Conservation (phyloP, 1,140 invertebrate species). For the Drosophila aff. region DNA sequence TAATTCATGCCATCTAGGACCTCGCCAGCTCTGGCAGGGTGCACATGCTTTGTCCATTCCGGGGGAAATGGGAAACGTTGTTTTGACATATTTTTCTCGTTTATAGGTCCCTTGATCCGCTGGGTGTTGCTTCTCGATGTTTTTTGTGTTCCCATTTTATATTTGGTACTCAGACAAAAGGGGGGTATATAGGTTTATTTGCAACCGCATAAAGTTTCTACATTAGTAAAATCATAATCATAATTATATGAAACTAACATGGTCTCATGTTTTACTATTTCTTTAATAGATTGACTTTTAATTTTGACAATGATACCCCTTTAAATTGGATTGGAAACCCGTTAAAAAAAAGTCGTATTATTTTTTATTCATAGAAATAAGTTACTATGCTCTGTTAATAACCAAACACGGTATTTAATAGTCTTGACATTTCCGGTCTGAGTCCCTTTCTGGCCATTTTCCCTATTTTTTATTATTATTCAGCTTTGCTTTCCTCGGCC, state of each 20-base stretch:
- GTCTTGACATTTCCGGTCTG: background rate
- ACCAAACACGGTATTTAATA: background rate
- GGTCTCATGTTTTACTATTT: background rate
- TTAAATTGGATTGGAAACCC: too few species aligned
- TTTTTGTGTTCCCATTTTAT: constrained; percentile 20
- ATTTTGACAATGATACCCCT: too few species aligned
- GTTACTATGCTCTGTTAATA: background rate
- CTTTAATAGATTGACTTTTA: background rate
- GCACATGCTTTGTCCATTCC: constrained; percentile 78
- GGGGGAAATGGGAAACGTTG: constrained; percentile 61
- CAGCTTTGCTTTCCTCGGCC: constrained; percentile 12
- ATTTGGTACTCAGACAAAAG: background rate
- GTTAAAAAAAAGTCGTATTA: too few species aligned
- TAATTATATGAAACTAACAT: background rate
- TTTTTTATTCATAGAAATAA: background rate
- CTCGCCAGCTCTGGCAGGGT: constrained; percentile 40
- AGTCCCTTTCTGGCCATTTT: background rate
- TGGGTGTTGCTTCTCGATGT: constrained; percentile 39
- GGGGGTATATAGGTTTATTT: constrained; percentile 6
- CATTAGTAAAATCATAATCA: background rate
- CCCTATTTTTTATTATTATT: constrained; percentile 9
- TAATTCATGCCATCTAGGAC: constrained; percentile 73
- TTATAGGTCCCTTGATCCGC: constrained; percentile 46
- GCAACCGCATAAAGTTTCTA: background rate
- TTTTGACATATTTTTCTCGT: constrained; percentile 76